Percentiles rank a stretch among this genome's conserved stretches.
These are phyloP conservation scores for Acleris emargana DNA, from an alignment of 2,888 invertebrate species.

Conservation along the genomic window DNA sequence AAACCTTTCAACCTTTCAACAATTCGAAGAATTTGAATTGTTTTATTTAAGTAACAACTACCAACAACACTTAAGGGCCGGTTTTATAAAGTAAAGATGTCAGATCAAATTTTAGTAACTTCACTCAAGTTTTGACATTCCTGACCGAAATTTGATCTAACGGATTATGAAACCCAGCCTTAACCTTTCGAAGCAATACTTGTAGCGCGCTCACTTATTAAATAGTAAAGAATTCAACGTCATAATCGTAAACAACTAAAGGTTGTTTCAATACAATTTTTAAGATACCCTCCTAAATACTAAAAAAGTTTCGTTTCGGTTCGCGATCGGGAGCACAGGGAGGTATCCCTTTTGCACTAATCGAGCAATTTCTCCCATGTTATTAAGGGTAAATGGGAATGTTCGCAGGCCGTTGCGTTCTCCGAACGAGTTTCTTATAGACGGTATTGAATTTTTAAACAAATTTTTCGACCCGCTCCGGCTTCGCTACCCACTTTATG, in stretches of 20 bases:
- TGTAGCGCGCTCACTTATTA: not conserved
- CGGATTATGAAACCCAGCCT: too few relatives aligned
- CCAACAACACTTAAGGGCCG: too few relatives aligned
- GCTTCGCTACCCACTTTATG: constrained; percentile 66
- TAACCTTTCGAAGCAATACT: not conserved
- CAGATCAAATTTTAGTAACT: too few relatives aligned
- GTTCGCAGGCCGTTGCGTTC: constrained; percentile 79
- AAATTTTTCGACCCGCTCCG: constrained; percentile 73
- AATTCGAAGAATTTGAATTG: not conserved
- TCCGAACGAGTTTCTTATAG: constrained; percentile 77
- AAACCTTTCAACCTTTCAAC: too few relatives aligned
- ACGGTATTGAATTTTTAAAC: constrained; percentile 81
- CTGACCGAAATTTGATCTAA: too few relatives aligned
- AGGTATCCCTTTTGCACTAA: constrained; percentile 72
- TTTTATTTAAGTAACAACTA: not conserved
- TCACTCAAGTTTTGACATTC: too few relatives aligned
- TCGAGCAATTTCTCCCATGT: constrained; percentile 79
- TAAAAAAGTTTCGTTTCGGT: constrained; percentile 51
- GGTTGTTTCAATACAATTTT: constrained; percentile 33
- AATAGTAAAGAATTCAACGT: constrained; percentile 10
- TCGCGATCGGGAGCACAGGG: constrained; percentile 61
- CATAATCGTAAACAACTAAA: constrained; percentile 31
- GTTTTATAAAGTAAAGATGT: too few relatives aligned
- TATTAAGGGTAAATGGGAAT: constrained; percentile 80
- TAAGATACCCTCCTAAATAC: constrained; percentile 38